Base-by-base conservation (phyloP, 1,140 invertebrate species). In the Hormaphis cornu region DNA sequence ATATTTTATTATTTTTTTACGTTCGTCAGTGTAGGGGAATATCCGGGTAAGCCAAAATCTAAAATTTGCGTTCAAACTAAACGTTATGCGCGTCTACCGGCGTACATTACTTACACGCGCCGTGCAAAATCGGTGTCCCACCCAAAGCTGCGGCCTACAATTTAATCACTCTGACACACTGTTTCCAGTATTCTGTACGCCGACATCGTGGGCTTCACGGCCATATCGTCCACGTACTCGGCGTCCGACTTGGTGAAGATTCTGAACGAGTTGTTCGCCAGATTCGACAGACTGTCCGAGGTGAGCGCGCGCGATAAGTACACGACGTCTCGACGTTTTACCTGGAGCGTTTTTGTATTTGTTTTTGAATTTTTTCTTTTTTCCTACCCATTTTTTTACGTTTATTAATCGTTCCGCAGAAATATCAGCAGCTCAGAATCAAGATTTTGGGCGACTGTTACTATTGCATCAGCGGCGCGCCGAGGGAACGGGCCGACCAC, bases 361-460 rank as follows among this genome's bases (percentile, higher is more conserved):
- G n/a, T 10, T 42, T 42, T 42, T 42, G n/a, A 42, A 9, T 42
- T 42, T 9, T 9, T 42, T 42, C 40, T 42, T 42, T n/a, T n/a
- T n/a, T n/a, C n/a, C n/a, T 18, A 30, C n/a, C n/a, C 1, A 42
- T 5, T 46, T 46, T 28, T n/a, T 46, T 26, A 26, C 1, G 50
- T n/a, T n/a, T 3, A 40, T 4, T 26, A 48, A 26, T 7, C 26
- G n/a, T 71, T 33, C 81, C 81, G 35, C 77, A 88, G 89, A 93
- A 92, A 85, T 96, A 95, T 79, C 87, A 95, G 77, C 93, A 96
- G 77, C 79, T 95, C 71, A 83, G 94, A 44, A 96, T 97, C 71
- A 97, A 96, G 83, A 96, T 96, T 77, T 83, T 96, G 18, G 93
- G 94, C 1, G 94, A 96, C 79, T 96, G 93, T 78, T 96, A 97